A percentile compares a stretch with the other conserved stretches of the same genome.
These are phyloP conservation scores for Pemphredon lugubris DNA, from an alignment of 2,888 invertebrate species.

Conservation along the genomic window DNA sequence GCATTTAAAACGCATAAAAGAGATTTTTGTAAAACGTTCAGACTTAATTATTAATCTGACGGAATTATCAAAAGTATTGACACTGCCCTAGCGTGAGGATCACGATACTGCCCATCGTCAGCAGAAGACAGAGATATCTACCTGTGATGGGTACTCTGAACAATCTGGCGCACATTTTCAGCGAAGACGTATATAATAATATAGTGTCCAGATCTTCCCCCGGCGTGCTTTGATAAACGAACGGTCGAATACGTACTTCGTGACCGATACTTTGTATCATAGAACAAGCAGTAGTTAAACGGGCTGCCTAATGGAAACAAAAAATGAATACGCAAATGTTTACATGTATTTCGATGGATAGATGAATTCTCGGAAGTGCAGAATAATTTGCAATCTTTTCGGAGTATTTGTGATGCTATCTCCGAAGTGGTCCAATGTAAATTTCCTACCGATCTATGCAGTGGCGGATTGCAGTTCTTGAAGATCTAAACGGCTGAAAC, in stretches of 20 bases:
- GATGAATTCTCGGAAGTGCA: too few relatives aligned
- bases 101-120: slow-evolving; percentile 84
- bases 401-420: too few relatives aligned
- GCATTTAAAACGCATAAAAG: too few relatives aligned
- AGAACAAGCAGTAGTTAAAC: slow-evolving; percentile 88
- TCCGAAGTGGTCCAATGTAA: too few relatives aligned
- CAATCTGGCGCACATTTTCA: slow-evolving; percentile 88
- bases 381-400: too few relatives aligned
- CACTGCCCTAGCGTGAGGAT: slow-evolving; percentile 89
- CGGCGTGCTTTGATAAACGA: slow-evolving; percentile 90
- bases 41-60: too few relatives aligned
- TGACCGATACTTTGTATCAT: slow-evolving; percentile 89
- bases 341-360: too few relatives aligned
- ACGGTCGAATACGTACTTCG: slow-evolving; percentile 89
- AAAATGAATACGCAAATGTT: slow-evolving; percentile 18
- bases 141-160: slow-evolving; percentile 89
- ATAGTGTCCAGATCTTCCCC: slow-evolving; percentile 89
- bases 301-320: slow-evolving; percentile 85
- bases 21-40: too few relatives aligned
- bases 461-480: too few relatives aligned
- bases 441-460: too few relatives aligned
- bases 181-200: slow-evolving; percentile 88
- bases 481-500: too few relatives aligned
- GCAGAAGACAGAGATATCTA: slow-evolving; percentile 85
- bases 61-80: slow-evolving; percentile 78